Evolutionary conservation across 2,797 vertebrate species (phyloP).

Genomic region (Acanthurus tractus): DNA sequence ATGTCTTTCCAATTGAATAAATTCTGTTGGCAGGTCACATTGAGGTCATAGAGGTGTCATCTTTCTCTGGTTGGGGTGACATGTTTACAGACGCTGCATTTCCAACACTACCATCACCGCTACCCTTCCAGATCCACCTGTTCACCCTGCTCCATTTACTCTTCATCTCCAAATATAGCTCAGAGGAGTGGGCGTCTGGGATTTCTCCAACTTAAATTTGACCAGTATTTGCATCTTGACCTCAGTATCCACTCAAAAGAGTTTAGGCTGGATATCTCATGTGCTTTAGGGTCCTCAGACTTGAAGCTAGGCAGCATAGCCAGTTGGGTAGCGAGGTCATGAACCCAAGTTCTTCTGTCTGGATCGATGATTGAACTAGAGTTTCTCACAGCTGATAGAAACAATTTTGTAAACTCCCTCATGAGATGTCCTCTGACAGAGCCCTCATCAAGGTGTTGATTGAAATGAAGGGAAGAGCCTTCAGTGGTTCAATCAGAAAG

Average conservation of each 20-base stretch:
- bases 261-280: constrained; percentile 11
- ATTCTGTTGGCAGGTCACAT: not conserved
- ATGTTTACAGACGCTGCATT: not conserved
- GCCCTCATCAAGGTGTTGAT: constrained; percentile 28
- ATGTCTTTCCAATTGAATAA: not conserved
- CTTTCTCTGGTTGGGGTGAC: not conserved
- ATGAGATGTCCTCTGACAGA: not conserved
- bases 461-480: not conserved
- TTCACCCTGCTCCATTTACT: not conserved
- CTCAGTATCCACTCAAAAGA: not conserved
- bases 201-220: not conserved
- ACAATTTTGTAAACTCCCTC: not conserved
- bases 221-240: constrained; percentile 45
- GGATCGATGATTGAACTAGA: constrained; percentile 28
- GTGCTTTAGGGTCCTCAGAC: not conserved
- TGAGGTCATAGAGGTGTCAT: not conserved
- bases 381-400: constrained; percentile 23
- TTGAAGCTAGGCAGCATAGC: not conserved
- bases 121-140: not conserved
- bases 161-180: constrained; percentile 13
- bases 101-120: not conserved
- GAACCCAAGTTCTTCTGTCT: constrained; percentile 1
- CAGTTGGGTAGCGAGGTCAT: not conserved
- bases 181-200: constrained; percentile 11
- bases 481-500: constrained; percentile 22